Conservation (phyloP, 2,113 vertebrate genomes). For the Salminus brasiliensis region DNA sequence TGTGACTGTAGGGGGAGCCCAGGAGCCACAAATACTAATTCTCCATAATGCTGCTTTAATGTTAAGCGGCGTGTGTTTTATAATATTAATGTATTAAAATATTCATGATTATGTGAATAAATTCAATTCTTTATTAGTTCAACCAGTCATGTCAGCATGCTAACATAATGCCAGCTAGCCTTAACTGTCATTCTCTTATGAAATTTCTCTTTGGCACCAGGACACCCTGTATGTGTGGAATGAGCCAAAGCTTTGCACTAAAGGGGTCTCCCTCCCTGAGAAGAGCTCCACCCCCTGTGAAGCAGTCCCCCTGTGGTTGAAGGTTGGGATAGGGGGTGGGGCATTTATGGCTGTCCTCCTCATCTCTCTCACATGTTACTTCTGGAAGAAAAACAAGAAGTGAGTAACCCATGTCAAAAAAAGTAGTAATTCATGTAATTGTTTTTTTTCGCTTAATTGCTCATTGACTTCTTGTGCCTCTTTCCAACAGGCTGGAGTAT, state of each 20-base stretch:
- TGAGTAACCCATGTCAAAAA: slow-evolving; percentile 64
- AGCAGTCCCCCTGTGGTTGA: slow-evolving; percentile 91
- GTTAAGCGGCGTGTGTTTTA: no score
- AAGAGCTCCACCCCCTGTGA: slow-evolving; percentile 86
- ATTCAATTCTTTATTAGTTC: no score
- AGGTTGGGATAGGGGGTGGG: slow-evolving; percentile 86
- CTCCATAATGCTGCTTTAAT: no score
- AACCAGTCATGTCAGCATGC: no score
- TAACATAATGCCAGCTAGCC: no score
- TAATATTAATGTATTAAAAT: no score
- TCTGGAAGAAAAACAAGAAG: slow-evolving; percentile 99
- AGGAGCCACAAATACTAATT: no score
- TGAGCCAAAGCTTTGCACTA: slow-evolving; percentile 90
- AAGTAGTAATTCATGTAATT: no score
- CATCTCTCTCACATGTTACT: slow-evolving; percentile 93
- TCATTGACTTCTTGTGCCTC: neutral
- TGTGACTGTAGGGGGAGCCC: no score
- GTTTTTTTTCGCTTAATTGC: neutral
- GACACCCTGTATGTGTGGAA: slow-evolving; percentile 94
- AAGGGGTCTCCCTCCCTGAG: slow-evolving; percentile 85
- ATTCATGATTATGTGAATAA: no score
- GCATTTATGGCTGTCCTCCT: slow-evolving; percentile 89
- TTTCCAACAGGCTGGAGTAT: slow-evolving; percentile 87
- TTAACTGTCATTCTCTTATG: no score
- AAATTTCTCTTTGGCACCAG: slow-evolving; percentile 69